phyloP scores from a whole-genome alignment of 2,113 vertebrate species.

The Cyprinodon variegatus region DNA sequence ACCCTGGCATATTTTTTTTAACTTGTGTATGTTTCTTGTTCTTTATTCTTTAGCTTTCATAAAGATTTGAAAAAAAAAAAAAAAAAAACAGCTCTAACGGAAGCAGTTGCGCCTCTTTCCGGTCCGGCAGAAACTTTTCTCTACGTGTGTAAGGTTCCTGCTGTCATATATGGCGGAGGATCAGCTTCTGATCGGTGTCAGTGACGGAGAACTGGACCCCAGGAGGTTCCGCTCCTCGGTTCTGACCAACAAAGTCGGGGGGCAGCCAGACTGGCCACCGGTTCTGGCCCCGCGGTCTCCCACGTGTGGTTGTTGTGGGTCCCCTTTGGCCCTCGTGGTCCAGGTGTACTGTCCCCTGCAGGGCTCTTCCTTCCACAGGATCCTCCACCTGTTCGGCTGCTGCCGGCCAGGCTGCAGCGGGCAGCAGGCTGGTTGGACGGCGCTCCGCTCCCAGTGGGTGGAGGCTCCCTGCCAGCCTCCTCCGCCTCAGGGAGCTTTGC shows the following conservation, averaged over 20 bases:
- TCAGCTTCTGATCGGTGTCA: slow-evolving; percentile 62
- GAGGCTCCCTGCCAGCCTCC: neutral
- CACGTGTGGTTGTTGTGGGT: slow-evolving; percentile 46
- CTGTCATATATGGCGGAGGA: neutral
- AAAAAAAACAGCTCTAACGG: neutral
- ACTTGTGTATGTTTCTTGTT: too few species aligned
- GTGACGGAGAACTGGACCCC: slow-evolving; percentile 63
- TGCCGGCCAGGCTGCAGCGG: slow-evolving; percentile 34
- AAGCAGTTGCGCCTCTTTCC: neutral
- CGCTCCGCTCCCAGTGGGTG: slow-evolving; percentile 61
- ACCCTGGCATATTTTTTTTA: too few species aligned
- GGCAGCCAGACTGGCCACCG: slow-evolving; percentile 48
- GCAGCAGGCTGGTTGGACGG: slow-evolving; percentile 45
- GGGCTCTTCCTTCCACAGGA: slow-evolving; percentile 55
- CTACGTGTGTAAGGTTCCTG: neutral
- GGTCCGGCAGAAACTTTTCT: neutral
- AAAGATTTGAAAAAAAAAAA: too few species aligned
- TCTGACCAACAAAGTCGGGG: slow-evolving; percentile 76
- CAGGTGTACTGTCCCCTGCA: slow-evolving; percentile 72
- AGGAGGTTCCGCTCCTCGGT: slow-evolving; percentile 21
- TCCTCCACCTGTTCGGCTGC: slow-evolving; percentile 69
- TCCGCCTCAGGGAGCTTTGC: slow-evolving; percentile 19
- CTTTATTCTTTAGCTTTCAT: too few species aligned
- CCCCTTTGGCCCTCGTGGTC: slow-evolving; percentile 38
- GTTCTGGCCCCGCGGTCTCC: neutral